Base-by-base conservation (phyloP, 2,888 invertebrate genomes). In the Microdon myrmicae region DNA sequence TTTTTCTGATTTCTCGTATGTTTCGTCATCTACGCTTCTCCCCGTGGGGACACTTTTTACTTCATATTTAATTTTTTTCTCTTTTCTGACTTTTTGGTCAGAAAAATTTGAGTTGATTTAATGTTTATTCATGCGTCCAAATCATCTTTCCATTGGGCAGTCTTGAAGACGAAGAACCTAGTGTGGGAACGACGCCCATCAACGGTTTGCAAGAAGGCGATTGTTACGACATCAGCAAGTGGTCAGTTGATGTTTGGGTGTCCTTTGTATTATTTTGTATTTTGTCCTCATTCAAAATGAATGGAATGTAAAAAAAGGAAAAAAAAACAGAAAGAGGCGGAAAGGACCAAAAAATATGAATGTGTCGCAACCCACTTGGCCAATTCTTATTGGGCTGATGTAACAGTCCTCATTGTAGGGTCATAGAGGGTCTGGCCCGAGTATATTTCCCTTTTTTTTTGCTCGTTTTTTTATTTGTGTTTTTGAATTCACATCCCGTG, bases 91-190 rank as follows among this genome's bases (percentile, higher is more conserved):
- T 48, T 51, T 31, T 47, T 10, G 31, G 41, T 55, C 47, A 55
- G 20, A 64, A 38, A 67, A 66, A 67, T 67, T 67, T 59, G 64
- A 67, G 64, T 59, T 66, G 67, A 67, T 67, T 67, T 67, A 66
- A 67, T 64, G 64, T 67, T 67, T 67, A 67, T 67, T 67, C 67
- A 64, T 67, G 67, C 64, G 58, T 66, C 38, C 51, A 54, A 60
- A 60, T 47, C 64, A 54, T 45, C 22, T 35, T 32, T 38, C 58
- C 45, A 8, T 9, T 26, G 14, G n/a, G n/a, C 37, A 6, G 9
- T 32, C 14, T 9, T 3, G 22, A 2, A 16, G 26, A n/a, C 9
- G 26, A 14, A 26, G 13, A 17, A 10, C 12, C 8, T 9, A 8
- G 12, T 23, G 16, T 19, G 10, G 28, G 38, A 41, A 35, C 25